Conservation (phyloP, 2,113 vertebrate genomes). For the Aldabrachelys gigantea region DNA sequence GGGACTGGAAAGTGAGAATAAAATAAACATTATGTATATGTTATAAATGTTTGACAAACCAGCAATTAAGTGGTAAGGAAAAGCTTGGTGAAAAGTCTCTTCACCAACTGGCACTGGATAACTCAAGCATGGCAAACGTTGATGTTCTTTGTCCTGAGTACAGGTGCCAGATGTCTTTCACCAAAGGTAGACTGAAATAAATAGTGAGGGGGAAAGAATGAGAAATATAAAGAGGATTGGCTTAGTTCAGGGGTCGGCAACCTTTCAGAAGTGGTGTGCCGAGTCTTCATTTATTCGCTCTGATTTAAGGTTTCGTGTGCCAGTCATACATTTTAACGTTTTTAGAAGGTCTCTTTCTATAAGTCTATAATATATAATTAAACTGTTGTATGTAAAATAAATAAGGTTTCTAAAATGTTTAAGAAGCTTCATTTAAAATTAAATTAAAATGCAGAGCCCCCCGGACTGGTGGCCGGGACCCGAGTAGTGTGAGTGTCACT, state of each 20-base stretch:
- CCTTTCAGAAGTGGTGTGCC: too few species aligned
- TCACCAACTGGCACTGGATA: constrained; percentile 28
- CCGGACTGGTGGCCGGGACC: too few species aligned
- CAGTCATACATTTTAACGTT: too few species aligned
- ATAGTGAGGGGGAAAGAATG: background rate
- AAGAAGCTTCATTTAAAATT: too few species aligned
- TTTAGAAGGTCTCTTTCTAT: too few species aligned
- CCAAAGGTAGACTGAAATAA: constrained; percentile 42
- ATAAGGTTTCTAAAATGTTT: too few species aligned
- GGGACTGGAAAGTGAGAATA: constrained; percentile 37
- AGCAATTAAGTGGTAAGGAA: background rate
- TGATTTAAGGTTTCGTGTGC: too few species aligned
- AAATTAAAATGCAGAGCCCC: too few species aligned
- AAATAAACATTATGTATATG: background rate
- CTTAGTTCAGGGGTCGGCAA: background rate
- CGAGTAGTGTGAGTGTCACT: too few species aligned
- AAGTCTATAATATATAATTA: too few species aligned
- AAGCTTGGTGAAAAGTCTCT: background rate
- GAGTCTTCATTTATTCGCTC: too few species aligned
- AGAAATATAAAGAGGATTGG: background rate
- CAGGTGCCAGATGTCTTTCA: constrained; percentile 61
- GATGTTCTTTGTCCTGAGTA: constrained; percentile 22
- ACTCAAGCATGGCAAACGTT: constrained; percentile 11
- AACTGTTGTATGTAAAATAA: too few species aligned
- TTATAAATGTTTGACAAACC: background rate